phyloP scores from a whole-genome alignment of 2,797 vertebrate genomes.

The Anniella stebbinsi region DNA sequence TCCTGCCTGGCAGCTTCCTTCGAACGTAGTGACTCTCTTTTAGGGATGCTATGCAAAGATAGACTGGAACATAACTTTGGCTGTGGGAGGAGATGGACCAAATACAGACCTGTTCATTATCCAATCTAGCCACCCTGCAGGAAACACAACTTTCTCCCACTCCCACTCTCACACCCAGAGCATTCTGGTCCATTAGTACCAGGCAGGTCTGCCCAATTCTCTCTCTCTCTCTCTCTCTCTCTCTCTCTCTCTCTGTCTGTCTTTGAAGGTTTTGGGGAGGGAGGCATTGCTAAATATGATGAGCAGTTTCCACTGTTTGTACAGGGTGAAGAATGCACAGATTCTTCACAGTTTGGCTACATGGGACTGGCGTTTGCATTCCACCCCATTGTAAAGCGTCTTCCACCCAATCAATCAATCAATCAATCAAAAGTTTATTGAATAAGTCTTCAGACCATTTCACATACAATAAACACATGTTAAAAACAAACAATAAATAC shows the following conservation, averaged over 20 bases:
- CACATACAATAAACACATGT: too few relatives aligned
- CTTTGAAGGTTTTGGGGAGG: conserved; percentile 37
- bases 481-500: too few relatives aligned
- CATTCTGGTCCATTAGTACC: not conserved
- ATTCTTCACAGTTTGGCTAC: not conserved
- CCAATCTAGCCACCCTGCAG: not conserved
- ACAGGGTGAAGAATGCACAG: conserved; percentile 15
- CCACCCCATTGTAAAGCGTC: not conserved
- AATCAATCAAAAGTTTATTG: too few relatives aligned
- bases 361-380: not conserved
- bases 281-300: conserved; percentile 44
- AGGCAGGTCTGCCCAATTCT: not conserved
- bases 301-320: conserved; percentile 45
- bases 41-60: not conserved
- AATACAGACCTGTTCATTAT: not conserved
- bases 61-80: not conserved
- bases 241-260: too few relatives aligned
- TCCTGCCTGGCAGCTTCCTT: not conserved
- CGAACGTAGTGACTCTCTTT: not conserved
- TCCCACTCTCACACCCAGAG: not conserved
- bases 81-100: not conserved
- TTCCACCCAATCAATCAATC: conserved; percentile 40
- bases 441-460: too few relatives aligned
- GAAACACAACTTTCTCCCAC: not conserved
- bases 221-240: not conserved